A percentile compares a stretch with the other conserved stretches of the same genome.
These are phyloP conservation scores for Stictocephala bisonia DNA, from an alignment of 2,888 invertebrate species.

Conservation along the genomic window DNA sequence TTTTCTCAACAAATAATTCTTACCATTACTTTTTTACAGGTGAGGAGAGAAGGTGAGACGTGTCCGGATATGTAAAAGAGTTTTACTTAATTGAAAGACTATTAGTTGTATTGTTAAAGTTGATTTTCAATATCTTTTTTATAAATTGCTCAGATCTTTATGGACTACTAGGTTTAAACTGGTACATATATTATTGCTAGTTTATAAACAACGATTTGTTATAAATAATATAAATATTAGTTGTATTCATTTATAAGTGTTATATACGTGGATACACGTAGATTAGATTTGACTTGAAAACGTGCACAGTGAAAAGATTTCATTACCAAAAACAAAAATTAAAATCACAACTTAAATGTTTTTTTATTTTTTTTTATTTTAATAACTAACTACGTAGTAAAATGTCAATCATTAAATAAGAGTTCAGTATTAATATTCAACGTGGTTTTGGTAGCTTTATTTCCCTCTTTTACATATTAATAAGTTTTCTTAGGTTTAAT, in stretches of 20 bases:
- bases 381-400: background rate
- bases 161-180: slow-evolving; percentile 18
- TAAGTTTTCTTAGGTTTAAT: background rate
- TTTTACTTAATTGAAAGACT: too few species aligned
- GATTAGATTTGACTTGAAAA: background rate
- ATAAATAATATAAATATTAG: slow-evolving; percentile 29
- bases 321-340: background rate
- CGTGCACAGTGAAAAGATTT: slow-evolving; percentile 15
- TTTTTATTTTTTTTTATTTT: background rate
- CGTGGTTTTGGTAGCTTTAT: background rate
- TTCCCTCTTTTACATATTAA: background rate
- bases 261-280: slow-evolving; percentile 34
- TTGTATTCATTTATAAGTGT: slow-evolving; percentile 34
- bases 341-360: background rate
- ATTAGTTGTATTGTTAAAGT: too few species aligned
- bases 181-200: slow-evolving; percentile 9
- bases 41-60: too few species aligned
- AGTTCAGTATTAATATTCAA: background rate
- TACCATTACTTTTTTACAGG: too few species aligned
- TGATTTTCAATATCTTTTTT: slow-evolving; percentile 27
- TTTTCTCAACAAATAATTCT: too few species aligned
- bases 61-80: too few species aligned
- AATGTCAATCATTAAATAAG: background rate
- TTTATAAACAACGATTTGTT: slow-evolving; percentile 12
- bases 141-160: slow-evolving; percentile 29